Evolutionary conservation across 2,113 vertebrate genomes (phyloP).

Genomic region (Lonchura striata): DNA sequence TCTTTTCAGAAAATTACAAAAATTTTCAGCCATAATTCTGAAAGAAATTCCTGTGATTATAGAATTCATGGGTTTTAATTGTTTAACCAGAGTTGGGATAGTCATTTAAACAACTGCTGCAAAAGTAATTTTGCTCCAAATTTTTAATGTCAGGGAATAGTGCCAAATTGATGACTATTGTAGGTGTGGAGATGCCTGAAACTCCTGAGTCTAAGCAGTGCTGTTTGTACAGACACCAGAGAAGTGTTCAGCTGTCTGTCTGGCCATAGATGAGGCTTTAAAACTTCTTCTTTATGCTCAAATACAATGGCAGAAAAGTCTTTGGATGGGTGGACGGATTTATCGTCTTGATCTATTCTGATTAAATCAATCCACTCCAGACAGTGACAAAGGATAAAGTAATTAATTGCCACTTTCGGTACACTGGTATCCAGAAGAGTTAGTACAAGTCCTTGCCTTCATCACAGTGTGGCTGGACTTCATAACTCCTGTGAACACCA

Average conservation of each 20-base stretch:
- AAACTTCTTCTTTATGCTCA: background rate
- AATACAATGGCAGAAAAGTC: background rate
- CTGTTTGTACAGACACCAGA: background rate
- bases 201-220: background rate
- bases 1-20: background rate
- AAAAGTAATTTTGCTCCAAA: background rate
- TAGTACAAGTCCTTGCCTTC: background rate
- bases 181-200: background rate
- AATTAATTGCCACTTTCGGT: background rate
- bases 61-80: background rate
- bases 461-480: background rate
- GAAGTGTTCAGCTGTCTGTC: background rate
- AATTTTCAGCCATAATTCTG: background rate
- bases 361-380: background rate
- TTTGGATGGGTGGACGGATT: background rate
- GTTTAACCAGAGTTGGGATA: background rate
- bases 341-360: background rate
- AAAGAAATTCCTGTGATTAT: background rate
- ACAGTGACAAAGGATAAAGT: background rate
- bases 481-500: background rate
- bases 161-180: background rate
- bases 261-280: background rate
- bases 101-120: background rate
- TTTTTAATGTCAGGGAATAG: background rate
- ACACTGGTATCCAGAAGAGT: background rate